Base-by-base conservation (phyloP, 1,140 invertebrate genomes). In the Drosophila virilis region DNA sequence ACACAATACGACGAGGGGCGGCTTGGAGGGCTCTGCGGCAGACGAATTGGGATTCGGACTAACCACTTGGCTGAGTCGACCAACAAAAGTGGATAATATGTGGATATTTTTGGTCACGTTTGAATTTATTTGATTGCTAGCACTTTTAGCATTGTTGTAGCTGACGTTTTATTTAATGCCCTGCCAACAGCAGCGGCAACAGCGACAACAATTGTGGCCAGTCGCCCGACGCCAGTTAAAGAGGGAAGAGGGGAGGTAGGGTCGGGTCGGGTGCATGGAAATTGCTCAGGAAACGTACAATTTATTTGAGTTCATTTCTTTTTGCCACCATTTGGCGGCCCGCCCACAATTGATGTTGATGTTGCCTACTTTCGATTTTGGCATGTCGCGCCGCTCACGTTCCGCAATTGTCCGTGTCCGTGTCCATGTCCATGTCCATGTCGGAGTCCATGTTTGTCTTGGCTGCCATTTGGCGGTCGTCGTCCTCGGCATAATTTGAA, bases 51-150 rank as follows among this genome's bases (percentile, higher is more conserved):
- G 43, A 32, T 40, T 43, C 8, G 52, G 48, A 43, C 69, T 51
- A 57, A 50, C 61, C 72, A 69, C 66, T 64, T 42, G 60, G 61
- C 50, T 45, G 40, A 35, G 38, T 12, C 51, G 51, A 48, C 74
- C 60, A 52, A 65, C 77, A 73, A 77, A 82, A 82, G 81, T 80
- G 84, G 80, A 89, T 89, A 89, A 89, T 89, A 90, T 89, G 84
- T 89, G 84, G 84, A 89, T 89, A 89, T 89, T 89, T 89, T 89
- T 89, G 84, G 84, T 89, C 84, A 89, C 84, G 84, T 89, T 89
- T 89, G 84, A 89, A 89, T 89, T 89, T 89, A 89, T 89, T 89
- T 89, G 84, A 89, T 89, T 89, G 84, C 84, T 72, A 79, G 84
- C 84, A 89, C 84, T 89, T 89, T 89, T 89, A 89, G 84, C 84